Base-by-base conservation (phyloP, 2,888 invertebrate species). In the Lithophane socia region DNA sequence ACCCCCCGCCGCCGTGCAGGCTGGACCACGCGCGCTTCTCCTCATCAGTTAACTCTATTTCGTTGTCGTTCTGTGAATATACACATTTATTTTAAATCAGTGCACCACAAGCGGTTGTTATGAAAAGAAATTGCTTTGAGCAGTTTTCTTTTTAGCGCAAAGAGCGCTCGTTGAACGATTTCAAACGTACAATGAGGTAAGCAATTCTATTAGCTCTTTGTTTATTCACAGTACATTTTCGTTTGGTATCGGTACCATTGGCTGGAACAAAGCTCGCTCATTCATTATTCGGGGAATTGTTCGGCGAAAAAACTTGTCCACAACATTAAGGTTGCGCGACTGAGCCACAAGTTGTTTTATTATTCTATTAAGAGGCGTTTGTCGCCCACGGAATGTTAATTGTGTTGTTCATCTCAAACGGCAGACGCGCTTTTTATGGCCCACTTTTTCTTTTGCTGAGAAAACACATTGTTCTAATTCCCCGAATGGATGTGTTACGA, bases 11-110 rank as follows among this genome's bases (percentile, higher is more conserved):
- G 65, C 97, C 97, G 86, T 97, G 96, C 80, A 97, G 93, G 87
- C 95, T 97, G 66, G 97, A 95, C 97, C 97, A 97, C 66, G 97
- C 97, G 66, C 97, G 93, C 90, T 98, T 98, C 42, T 97, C 97
- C 93, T 97, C 97, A 63, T 97, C 97, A 64, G 95, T 94, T 88
- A 97, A 92, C 86, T 97, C 95, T 92, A 95, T 79, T 87, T 96
- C 96, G 86, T 93, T 94, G 86, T 96, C 95, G 74, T 89, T 91
- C 97, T 96, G 90, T 21, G 24, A 90, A 90, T 83, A 86, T 29
- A 67, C 73, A 56, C 12, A 64, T 29, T 61, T 47, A 29, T 44
- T 63, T 66, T 52, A 56, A 73, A 65, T 42, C 29, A 56, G 58
- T 73, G 82, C 75, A 60, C 12, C 21, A 9, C 54, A n/a, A 63